These are phyloP conservation scores for Drosophila meridiana DNA, from an alignment of 2,888 invertebrate species.

Conservation along the genomic window DNA sequence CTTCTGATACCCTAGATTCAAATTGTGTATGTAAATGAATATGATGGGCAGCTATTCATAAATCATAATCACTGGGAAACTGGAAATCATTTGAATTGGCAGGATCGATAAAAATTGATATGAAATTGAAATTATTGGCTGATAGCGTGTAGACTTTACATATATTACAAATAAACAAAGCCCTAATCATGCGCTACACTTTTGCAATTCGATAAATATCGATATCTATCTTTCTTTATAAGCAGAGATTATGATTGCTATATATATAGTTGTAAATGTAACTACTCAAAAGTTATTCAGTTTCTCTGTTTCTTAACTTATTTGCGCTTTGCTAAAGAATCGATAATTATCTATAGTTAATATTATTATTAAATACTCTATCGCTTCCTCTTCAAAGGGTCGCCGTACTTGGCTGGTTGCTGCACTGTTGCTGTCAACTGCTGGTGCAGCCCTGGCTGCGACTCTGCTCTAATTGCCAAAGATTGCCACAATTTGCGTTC, in stretches of 20 bases:
- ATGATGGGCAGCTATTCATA: background rate
- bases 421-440: background rate
- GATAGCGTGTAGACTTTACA: background rate
- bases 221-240: background rate
- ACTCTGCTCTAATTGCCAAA: constrained; percentile 48
- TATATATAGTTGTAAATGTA: too few relatives aligned
- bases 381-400: background rate
- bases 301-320: too few relatives aligned
- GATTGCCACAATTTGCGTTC: constrained; percentile 52
- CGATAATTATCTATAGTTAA: too few relatives aligned
- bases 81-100: too few relatives aligned
- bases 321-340: too few relatives aligned
- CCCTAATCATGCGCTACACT: too few relatives aligned
- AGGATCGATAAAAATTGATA: background rate
- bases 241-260: too few relatives aligned
- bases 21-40: background rate
- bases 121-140: background rate
- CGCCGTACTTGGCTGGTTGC: background rate
- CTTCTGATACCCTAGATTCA: constrained; percentile 6
- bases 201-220: background rate
- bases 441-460: constrained; percentile 25
- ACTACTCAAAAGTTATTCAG: too few relatives aligned
- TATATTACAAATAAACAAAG: too few relatives aligned
- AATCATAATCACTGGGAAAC: background rate
- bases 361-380: too few relatives aligned